Conservation (phyloP, 2,888 invertebrate species). For the Terebella lapidaria region DNA sequence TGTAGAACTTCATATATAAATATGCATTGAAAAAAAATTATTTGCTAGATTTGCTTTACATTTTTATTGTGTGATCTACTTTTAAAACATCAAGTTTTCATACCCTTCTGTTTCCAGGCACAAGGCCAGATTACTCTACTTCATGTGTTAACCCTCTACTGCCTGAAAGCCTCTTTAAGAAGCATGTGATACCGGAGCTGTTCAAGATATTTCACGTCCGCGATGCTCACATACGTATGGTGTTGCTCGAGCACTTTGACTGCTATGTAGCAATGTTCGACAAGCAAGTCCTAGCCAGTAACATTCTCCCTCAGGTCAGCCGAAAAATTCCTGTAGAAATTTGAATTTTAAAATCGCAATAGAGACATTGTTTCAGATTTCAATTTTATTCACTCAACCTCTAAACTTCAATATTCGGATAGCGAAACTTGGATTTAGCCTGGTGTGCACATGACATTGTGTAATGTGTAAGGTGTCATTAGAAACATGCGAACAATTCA, state of each 20-base stretch:
- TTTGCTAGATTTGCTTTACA: no score
- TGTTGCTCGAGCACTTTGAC: constrained; percentile 73
- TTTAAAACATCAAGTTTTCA: no score
- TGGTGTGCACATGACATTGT: no score
- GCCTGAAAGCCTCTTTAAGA: constrained; percentile 65
- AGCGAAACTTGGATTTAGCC: background rate
- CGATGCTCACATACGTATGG: constrained; percentile 75
- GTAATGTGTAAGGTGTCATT: no score
- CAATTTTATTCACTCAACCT: background rate
- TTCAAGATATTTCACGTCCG: constrained; percentile 73
- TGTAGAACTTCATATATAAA: no score
- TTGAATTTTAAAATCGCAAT: background rate
- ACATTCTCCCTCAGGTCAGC: constrained; percentile 75
- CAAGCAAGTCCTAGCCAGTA: constrained; percentile 68
- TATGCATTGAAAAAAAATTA: no score
- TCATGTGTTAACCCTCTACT: constrained; percentile 57
- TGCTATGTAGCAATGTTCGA: constrained; percentile 72
- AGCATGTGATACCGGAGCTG: constrained; percentile 64
- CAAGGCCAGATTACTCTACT: background rate
- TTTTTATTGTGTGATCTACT: no score
- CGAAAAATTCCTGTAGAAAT: no score
- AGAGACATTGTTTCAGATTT: background rate
- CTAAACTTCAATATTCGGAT: background rate
- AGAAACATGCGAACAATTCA: no score
- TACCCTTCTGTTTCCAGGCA: no score